phyloP scores from a whole-genome alignment of 2,888 invertebrate species.

The Dasypolia templi region DNA sequence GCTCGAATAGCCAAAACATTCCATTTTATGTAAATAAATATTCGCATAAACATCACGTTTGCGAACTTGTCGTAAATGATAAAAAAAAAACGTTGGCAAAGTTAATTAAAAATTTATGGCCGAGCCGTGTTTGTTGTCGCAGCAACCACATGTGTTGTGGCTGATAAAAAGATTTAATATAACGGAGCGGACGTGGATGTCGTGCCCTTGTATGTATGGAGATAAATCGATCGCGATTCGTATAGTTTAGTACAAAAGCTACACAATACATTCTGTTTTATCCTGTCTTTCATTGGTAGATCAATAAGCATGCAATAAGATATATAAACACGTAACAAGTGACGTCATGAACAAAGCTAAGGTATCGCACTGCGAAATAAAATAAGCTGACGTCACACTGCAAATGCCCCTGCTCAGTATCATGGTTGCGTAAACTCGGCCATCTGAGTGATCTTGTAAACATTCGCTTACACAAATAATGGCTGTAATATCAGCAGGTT shows the following conservation, averaged over 20 bases:
- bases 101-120: slow-evolving; percentile 62
- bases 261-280: slow-evolving; percentile 1
- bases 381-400: slow-evolving; percentile 53
- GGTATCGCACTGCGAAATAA: slow-evolving; percentile 34
- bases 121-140: too few species aligned
- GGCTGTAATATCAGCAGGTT: slow-evolving; percentile 60
- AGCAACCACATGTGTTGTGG: slow-evolving; percentile 54
- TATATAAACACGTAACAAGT: slow-evolving; percentile 10
- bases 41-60: slow-evolving; percentile 45
- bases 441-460: slow-evolving; percentile 64
- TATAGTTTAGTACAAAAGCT: neutral
- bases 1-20: slow-evolving; percentile 22
- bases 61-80: slow-evolving; percentile 51
- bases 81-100: slow-evolving; percentile 47
- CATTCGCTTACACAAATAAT: slow-evolving; percentile 66
- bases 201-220: neutral
- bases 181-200: slow-evolving; percentile 36
- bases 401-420: slow-evolving; percentile 66
- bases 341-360: slow-evolving; percentile 40
- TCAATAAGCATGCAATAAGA: slow-evolving; percentile 28
- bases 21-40: slow-evolving; percentile 48
- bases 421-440: slow-evolving; percentile 66
- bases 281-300: neutral
- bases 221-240: neutral
- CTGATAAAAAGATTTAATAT: slow-evolving; percentile 54